Conservation (phyloP, 2,797 vertebrate genomes). For the Lagocephalus sceleratus region DNA sequence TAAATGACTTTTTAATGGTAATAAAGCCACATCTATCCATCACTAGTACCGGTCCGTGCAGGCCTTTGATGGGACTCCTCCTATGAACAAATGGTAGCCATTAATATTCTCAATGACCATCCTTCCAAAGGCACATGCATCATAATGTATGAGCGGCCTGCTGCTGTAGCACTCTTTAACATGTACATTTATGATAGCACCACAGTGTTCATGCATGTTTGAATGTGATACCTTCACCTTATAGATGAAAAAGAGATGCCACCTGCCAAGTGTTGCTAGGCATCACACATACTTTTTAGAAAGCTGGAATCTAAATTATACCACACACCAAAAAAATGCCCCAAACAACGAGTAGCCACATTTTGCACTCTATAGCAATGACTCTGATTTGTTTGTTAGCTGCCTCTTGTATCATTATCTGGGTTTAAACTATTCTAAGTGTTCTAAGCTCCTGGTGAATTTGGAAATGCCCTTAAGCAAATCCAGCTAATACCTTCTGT, state of each 20-base stretch:
- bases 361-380: too few species aligned
- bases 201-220: conserved; percentile 14
- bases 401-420: conserved; percentile 24
- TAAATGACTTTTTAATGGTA: conserved; percentile 74
- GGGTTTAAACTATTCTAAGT: conserved; percentile 43
- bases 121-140: conserved; percentile 41
- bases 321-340: conserved; percentile 2
- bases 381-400: neutral
- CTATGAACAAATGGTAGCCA: conserved; percentile 62
- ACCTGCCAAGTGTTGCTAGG: neutral
- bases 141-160: conserved; percentile 34
- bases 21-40: conserved; percentile 66
- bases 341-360: neutral
- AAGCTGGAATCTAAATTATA: conserved; percentile 16
- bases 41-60: conserved; percentile 53
- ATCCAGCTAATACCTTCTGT: too few species aligned
- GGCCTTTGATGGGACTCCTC: conserved; percentile 59
- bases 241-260: too few species aligned
- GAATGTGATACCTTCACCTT: conserved; percentile 2
- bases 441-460: conserved; percentile 47
- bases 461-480: neutral
- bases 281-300: too few species aligned
- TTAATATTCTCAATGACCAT: conserved; percentile 66
- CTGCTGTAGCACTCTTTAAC: conserved; percentile 13
- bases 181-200: conserved; percentile 23